A percentile compares a stretch with the other conserved stretches of the same genome.
phyloP scores from a whole-genome alignment of 2,888 invertebrate genomes.

The Yponomeuta cagnagella region DNA sequence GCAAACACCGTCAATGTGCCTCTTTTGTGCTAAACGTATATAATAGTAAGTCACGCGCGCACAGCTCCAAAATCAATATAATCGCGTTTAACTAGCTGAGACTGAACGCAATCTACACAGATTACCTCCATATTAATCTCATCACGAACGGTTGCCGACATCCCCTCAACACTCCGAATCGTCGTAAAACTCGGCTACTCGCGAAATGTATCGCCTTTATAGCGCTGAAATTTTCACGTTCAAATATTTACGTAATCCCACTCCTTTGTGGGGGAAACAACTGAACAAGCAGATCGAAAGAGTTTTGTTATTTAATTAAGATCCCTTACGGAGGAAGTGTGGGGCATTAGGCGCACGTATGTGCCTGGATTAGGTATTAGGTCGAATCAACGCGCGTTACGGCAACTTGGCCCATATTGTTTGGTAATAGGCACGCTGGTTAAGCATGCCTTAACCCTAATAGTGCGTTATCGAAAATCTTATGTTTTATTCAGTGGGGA shows the following conservation, averaged over 20 bases:
- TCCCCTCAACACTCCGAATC: slow-evolving; percentile 20
- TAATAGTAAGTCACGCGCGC: slow-evolving; percentile 31
- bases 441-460: slow-evolving; percentile 64
- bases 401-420: slow-evolving; percentile 36
- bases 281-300: slow-evolving; percentile 24
- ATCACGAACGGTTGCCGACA: slow-evolving; percentile 30
- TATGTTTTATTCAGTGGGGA: slow-evolving; percentile 71
- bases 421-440: slow-evolving; percentile 57
- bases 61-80: slow-evolving; percentile 50
- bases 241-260: slow-evolving; percentile 25
- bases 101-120: slow-evolving; percentile 40
- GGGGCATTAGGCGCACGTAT: slow-evolving; percentile 43
- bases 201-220: slow-evolving; percentile 19
- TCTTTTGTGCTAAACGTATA: slow-evolving; percentile 43
- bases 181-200: slow-evolving; percentile 23
- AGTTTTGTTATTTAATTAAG: slow-evolving; percentile 66
- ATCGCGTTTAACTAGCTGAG: slow-evolving; percentile 43
- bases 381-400: slow-evolving; percentile 21
- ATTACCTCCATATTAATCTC: slow-evolving; percentile 38
- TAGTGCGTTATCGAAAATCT: slow-evolving; percentile 66
- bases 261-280: slow-evolving; percentile 25
- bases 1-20: slow-evolving; percentile 18
- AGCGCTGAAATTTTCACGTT: slow-evolving; percentile 13
- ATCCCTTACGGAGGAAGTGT: slow-evolving; percentile 35
- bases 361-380: slow-evolving; percentile 49